A percentile compares a stretch with the other conserved stretches of the same genome.
Evolutionary conservation across 2,113 vertebrate genomes (phyloP).

Genomic region (Triplophysa siluroides): DNA sequence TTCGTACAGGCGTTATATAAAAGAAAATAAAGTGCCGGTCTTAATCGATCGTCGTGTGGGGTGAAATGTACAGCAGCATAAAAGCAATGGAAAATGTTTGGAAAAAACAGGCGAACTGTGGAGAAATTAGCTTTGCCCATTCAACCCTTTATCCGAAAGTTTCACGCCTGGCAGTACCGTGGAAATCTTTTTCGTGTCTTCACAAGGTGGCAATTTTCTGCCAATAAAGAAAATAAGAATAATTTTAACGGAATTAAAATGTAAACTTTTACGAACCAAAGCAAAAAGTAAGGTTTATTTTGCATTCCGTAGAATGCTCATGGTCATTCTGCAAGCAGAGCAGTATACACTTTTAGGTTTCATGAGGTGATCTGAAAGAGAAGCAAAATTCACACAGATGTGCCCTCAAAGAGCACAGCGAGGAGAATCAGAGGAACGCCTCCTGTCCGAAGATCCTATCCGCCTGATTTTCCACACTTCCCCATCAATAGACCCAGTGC

Average conservation of each 20-base stretch:
- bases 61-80: constrained; percentile 57
- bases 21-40: neutral
- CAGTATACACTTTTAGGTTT: constrained; percentile 11
- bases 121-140: constrained; percentile 55
- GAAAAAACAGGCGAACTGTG: constrained; percentile 49
- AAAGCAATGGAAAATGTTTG: constrained; percentile 61
- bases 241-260: constrained; percentile 16
- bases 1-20: neutral
- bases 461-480: constrained; percentile 74
- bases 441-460: constrained; percentile 70
- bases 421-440: constrained; percentile 77
- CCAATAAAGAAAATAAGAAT: constrained; percentile 27
- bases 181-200: constrained; percentile 71
- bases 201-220: constrained; percentile 69
- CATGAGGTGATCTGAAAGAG: constrained; percentile 7
- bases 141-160: constrained; percentile 67
- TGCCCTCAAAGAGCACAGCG: constrained; percentile 59
- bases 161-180: constrained; percentile 80
- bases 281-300: neutral
- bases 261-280: constrained; percentile 35
- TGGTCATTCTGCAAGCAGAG: constrained; percentile 8
- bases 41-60: constrained; percentile 61
- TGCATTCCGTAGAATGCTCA: neutral
- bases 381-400: constrained; percentile 43
- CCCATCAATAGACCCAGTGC: constrained; percentile 64